Percentiles rank a stretch among this genome's conserved stretches.
Evolutionary conservation across 2,888 invertebrate genomes (phyloP).

Genomic region (Steinernema hermaphroditum): DNA sequence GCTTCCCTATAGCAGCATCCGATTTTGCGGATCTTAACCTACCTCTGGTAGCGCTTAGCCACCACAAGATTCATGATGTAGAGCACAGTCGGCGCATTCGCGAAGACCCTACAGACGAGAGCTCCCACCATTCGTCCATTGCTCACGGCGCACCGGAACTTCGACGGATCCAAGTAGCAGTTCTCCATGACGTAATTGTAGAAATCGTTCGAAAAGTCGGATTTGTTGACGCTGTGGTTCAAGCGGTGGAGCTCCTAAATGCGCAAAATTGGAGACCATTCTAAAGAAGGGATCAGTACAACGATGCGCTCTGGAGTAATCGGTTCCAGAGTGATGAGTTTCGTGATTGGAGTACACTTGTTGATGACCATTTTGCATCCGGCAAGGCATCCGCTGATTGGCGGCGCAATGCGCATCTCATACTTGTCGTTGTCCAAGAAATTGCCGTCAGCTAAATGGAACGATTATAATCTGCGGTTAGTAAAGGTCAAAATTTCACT

Average conservation of each 20-base stretch:
- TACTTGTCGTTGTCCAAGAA: no score
- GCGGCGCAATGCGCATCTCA: no score
- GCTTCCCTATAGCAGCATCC: no score
- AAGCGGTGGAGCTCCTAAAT: not conserved
- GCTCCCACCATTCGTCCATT: not conserved
- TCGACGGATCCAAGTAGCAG: not conserved
- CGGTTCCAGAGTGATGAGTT: not conserved
- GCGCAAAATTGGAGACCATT: no score
- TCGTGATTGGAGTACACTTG: not conserved
- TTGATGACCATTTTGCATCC: not conserved
- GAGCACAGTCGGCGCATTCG: not conserved
- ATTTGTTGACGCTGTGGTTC: not conserved
- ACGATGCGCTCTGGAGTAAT: not conserved
- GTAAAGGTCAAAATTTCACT: no score
- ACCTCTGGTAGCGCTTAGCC: not conserved
- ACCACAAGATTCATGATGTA: not conserved
- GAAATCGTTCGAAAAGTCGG: not conserved
- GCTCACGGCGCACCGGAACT: not conserved
- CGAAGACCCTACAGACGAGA: not conserved
- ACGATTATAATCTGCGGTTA: no score
- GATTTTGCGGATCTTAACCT: no score
- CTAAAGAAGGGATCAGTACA: not conserved
- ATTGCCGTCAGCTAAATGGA: no score
- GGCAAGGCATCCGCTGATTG: no score
- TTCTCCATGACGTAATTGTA: not conserved